A percentile compares a stretch with the other conserved stretches of the same genome.
phyloP scores from a whole-genome alignment of 2,797 vertebrate genomes.

The Dipus sagitta region DNA sequence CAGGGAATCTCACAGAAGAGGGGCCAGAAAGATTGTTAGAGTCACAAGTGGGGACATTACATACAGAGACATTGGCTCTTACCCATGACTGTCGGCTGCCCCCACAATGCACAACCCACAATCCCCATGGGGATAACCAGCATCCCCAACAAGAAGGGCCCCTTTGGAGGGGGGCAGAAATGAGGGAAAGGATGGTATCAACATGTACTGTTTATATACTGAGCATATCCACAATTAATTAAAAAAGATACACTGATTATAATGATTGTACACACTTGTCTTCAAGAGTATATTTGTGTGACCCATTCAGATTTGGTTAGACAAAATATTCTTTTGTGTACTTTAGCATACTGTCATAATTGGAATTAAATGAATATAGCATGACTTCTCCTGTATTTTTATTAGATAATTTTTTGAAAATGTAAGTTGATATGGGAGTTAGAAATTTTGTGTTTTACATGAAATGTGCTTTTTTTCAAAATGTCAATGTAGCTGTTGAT shows the following conservation, averaged over 20 bases:
- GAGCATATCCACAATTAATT: too few species aligned
- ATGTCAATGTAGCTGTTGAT: conserved; percentile 63
- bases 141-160: too few species aligned
- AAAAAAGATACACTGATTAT: conserved; percentile 20
- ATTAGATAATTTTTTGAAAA: conserved; percentile 4
- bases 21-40: too few species aligned
- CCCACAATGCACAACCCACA: too few species aligned
- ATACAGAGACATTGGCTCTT: too few species aligned
- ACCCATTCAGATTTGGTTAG: conserved; percentile 14
- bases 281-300: conserved; percentile 29
- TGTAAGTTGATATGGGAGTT: conserved; percentile 34
- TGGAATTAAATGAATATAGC: conserved; percentile 52
- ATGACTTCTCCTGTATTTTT: conserved; percentile 4
- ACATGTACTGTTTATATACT: too few species aligned
- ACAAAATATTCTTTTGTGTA: not conserved
- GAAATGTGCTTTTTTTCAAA: conserved; percentile 44
- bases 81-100: too few species aligned
- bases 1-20: too few species aligned
- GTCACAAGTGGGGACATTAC: too few species aligned
- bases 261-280: not conserved
- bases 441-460: conserved; percentile 56
- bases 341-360: conserved; percentile 26
- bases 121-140: too few species aligned
- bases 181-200: too few species aligned
- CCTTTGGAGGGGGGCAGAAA: too few species aligned